Evolutionary conservation across 2,888 invertebrate species (phyloP), one percentile per base, ranked within the genome.

Genomic region (Lathronympha strigana): DNA sequence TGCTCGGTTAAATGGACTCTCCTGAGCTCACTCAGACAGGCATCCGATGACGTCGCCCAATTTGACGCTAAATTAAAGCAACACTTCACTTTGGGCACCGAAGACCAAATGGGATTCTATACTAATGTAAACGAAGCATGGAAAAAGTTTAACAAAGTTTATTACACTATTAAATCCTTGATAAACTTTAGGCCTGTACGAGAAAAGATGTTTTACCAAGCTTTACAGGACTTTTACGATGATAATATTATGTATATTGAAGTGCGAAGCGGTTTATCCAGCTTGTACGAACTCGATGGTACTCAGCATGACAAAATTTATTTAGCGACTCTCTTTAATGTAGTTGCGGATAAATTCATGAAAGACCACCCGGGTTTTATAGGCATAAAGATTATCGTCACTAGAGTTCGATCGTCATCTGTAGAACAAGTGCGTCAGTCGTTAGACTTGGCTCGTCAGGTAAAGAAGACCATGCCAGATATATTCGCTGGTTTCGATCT

Each of bases 401-500:
- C 88, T 1, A 75, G 72, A 23, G 70, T 78, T 45, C 79, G 91
- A 6, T 71, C 72, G 15, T 55, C 71, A 3, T 71, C 73, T 31
- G 80, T 84, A 0, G 85, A 91, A 0, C 74, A 89, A 38, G 68
- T 95, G 0, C 76, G 83, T 0, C 74, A 84, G 0, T 86, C 93
- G 64, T 74, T 95, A 15, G 70, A 83, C 13, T 50, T 75, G 1
- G 83, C 86, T 23, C 75, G 73, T 17, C 70, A 67, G 54, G 66
- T 94, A 0, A 92, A 93, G 77, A 76, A 73, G 0, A 80, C 87
- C 45, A 93, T 93, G 78, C 96, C 96, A 0, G 90, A 94, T 17
- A 94, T 95, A 71, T 88, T 96, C 47, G 95, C 94, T 4, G 97
- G 97, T 2, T 96, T 96, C 72, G 97, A 97, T 87, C 91, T 97